These are phyloP conservation scores for Andrena marginata DNA, from an alignment of 2,888 invertebrate species.

Conservation along the genomic window DNA sequence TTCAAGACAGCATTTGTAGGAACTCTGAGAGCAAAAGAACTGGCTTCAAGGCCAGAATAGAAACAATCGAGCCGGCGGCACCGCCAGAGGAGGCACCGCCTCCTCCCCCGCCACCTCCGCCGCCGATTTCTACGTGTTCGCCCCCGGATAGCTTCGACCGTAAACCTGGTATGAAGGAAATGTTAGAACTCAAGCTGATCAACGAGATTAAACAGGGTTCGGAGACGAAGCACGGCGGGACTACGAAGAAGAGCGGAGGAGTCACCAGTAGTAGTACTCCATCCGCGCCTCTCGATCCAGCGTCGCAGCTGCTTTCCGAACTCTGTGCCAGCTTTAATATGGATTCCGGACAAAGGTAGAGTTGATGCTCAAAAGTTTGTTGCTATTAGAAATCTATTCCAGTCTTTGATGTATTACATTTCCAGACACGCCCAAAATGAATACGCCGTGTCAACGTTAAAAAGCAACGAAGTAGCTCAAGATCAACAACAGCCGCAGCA, in stretches of 20 bases:
- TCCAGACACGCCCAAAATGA: constrained; percentile 74
- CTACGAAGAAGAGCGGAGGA: constrained; percentile 61
- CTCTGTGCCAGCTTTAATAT: constrained; percentile 93
- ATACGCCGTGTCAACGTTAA: constrained; percentile 76
- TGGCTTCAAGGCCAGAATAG: constrained; percentile 81
- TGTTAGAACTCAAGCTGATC: constrained; percentile 92
- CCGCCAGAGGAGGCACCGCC: constrained; percentile 84
- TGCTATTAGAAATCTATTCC: background rate
- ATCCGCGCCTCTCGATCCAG: constrained; percentile 88
- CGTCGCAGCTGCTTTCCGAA: constrained; percentile 92
- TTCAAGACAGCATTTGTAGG: constrained; percentile 82
- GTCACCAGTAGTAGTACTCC: constrained; percentile 70
- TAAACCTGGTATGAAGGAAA: constrained; percentile 91
- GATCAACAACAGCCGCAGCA: constrained; percentile 48
- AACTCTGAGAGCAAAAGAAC: constrained; percentile 80
- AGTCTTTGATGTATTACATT: constrained; percentile 1
- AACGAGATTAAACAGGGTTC: constrained; percentile 94
- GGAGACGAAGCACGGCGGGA: constrained; percentile 88
- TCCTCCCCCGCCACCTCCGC: constrained; percentile 85
- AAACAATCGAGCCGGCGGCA: constrained; percentile 84
- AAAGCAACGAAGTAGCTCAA: constrained; percentile 39
- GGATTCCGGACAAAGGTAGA: constrained; percentile 85
- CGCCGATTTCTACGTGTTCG: constrained; percentile 81
- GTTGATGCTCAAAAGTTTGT: constrained; percentile 3
- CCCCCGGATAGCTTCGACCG: constrained; percentile 81